phyloP scores from a whole-genome alignment of 2,797 vertebrate genomes.

The Lithobates sylvaticus region DNA sequence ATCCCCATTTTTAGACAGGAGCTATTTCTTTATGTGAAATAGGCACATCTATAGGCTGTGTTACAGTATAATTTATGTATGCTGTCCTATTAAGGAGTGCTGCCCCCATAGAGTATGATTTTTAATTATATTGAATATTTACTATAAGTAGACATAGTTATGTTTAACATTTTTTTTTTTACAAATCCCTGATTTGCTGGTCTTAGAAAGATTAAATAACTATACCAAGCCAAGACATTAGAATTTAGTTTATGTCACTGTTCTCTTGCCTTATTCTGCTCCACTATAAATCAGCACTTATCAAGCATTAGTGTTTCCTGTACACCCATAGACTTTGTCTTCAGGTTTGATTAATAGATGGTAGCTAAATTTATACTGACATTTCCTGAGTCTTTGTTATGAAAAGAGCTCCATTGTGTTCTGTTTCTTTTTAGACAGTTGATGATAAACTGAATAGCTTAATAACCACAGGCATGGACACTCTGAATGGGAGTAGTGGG shows the following conservation, averaged over 20 bases:
- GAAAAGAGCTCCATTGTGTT: constrained; percentile 21
- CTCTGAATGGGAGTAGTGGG: background rate
- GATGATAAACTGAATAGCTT: constrained; percentile 14
- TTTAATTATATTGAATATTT: no score
- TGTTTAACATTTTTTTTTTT: no score
- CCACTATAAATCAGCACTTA: constrained; percentile 71
- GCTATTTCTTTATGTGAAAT: no score
- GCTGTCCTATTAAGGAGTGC: no score
- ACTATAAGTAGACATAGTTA: no score
- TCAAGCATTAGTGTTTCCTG: constrained; percentile 73
- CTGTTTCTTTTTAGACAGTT: constrained; percentile 10
- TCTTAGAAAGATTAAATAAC: no score
- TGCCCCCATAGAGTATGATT: no score
- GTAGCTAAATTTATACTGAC: constrained; percentile 74
- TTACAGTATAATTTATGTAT: no score
- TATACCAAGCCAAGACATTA: no score
- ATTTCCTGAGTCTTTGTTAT: constrained; percentile 69
- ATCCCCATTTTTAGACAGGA: no score
- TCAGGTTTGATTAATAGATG: constrained; percentile 72
- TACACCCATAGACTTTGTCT: constrained; percentile 74
- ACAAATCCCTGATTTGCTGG: no score
- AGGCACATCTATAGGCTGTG: no score
- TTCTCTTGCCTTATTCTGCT: constrained; percentile 71
- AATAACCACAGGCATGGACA: background rate
- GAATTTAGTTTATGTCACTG: constrained; percentile 67